phyloP scores from a whole-genome alignment of 1,140 invertebrate species.

The Adelges cooleyi region DNA sequence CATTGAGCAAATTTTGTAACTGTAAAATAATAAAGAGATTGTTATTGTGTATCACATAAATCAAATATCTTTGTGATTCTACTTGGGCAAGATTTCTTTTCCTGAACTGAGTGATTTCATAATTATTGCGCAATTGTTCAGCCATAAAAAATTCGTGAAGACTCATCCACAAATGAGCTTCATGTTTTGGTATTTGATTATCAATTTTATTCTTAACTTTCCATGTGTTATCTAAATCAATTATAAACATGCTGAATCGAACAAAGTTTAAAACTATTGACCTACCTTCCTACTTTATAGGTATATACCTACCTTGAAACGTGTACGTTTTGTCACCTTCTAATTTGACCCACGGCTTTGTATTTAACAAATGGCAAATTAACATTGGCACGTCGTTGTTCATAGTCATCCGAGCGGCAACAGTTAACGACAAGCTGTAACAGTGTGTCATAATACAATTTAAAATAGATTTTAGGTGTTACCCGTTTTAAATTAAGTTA shows the following conservation, averaged over 20 bases:
- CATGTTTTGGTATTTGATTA: slow-evolving; percentile 7
- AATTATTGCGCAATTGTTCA: slow-evolving; percentile 12
- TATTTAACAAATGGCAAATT: slow-evolving; percentile 51
- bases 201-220: neutral
- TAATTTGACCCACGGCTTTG: slow-evolving; percentile 55
- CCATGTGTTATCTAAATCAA: slow-evolving; percentile 4
- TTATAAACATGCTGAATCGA: too few species aligned
- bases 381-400: slow-evolving; percentile 62
- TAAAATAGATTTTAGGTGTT: too few species aligned
- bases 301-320: neutral
- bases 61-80: neutral
- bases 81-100: slow-evolving; percentile 22
- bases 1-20: slow-evolving; percentile 14
- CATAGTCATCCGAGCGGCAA: slow-evolving; percentile 49
- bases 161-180: slow-evolving; percentile 22
- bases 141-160: slow-evolving; percentile 14
- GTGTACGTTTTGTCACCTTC: slow-evolving; percentile 38
- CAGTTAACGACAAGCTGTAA: slow-evolving; percentile 48
- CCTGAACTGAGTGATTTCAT: slow-evolving; percentile 20
- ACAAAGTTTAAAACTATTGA: too few species aligned
- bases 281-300: too few species aligned
- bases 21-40: neutral
- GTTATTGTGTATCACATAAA: neutral
- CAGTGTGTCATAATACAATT: slow-evolving; percentile 31
- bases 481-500: too few species aligned